Base-by-base conservation (phyloP, 2,888 invertebrate species). In the Lycophotia porphyrea region DNA sequence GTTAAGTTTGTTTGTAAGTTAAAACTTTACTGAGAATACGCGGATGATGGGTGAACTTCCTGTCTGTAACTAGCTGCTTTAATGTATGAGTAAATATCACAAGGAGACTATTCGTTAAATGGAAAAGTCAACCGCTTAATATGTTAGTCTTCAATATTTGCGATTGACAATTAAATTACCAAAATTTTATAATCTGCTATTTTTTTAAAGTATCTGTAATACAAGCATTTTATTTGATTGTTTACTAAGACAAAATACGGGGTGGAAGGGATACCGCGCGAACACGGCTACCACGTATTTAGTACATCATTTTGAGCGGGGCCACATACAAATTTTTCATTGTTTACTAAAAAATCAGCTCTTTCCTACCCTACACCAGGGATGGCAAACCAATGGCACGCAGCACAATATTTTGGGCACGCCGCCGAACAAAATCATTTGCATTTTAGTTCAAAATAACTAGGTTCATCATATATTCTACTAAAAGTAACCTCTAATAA, bases 41-140 rank as follows among this genome's bases (percentile, higher is more conserved):
- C 60, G 68, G 68, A 79, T 36, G 64, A 52, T 71, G 55, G 36
- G 36, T 34, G 7, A 47, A 60, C 66, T 74, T 60, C 79, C 69
- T 71, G 63, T 27, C n/a, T 27, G 39, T 34, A 42, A 65, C 3
- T n/a, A 24, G 68, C 42, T 60, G 58, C 36, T 49, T 75, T 58
- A 69, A 58, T 27, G 47, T 68, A 52, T 61, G 1, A n/a, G n/a
- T 27, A 78, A 80, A 74, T 63, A 66, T 42, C 34, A 24, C 11
- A 5, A 64, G 13, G 21, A 52, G 21, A 39, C 36, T 44, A 44
- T 49, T 66, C 18, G 15, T 52, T 52, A 52, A 27, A 34, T 44
- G n/a, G 5, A 44, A 24, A 9, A 61, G 49, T 52, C 36, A 52
- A 52, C 44, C 24, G n/a, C 7, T 71, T 39, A 9, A 55, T n/a